Conservation (phyloP, 2,888 invertebrate species). For the Tillus elongatus region DNA sequence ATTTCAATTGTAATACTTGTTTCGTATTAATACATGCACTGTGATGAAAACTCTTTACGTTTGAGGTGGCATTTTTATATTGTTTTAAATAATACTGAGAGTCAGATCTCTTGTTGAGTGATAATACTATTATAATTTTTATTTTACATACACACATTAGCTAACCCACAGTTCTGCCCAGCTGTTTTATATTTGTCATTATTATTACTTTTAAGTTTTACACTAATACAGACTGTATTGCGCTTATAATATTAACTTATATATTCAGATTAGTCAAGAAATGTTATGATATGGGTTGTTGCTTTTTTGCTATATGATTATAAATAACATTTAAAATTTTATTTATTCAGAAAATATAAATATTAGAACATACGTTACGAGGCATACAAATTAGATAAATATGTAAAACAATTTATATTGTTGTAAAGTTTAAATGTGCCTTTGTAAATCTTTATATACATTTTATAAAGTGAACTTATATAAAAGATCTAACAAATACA, state of each 20-base stretch:
- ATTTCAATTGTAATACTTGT: too few relatives aligned
- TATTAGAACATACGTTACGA: background rate
- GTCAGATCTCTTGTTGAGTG: too few relatives aligned
- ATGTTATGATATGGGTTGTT: slow-evolving; percentile 21
- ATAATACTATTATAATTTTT: too few relatives aligned
- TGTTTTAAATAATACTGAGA: slow-evolving; percentile 14
- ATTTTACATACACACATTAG: too few relatives aligned
- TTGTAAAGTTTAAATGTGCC: slow-evolving; percentile 16
- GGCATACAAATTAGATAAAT: slow-evolving; percentile 23
- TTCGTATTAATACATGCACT: too few relatives aligned
- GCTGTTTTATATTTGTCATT: slow-evolving; percentile 20
- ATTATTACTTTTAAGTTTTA: slow-evolving; percentile 18
- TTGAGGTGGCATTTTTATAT: slow-evolving; percentile 20
- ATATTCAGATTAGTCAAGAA: slow-evolving; percentile 14
- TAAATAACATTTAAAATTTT: slow-evolving; percentile 8
- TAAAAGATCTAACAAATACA: too few relatives aligned
- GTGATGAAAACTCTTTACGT: too few relatives aligned
- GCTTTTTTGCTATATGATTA: slow-evolving; percentile 25
- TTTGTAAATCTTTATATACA: slow-evolving; percentile 16
- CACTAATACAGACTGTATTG: slow-evolving; percentile 16
- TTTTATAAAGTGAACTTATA: slow-evolving; percentile 18
- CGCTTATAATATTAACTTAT: slow-evolving; percentile 24
- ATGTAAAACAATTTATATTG: slow-evolving; percentile 20
- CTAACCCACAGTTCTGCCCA: slow-evolving; percentile 20
- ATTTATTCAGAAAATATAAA: background rate